phyloP scores from a whole-genome alignment of 2,113 vertebrate species.

The Rattus rattus region DNA sequence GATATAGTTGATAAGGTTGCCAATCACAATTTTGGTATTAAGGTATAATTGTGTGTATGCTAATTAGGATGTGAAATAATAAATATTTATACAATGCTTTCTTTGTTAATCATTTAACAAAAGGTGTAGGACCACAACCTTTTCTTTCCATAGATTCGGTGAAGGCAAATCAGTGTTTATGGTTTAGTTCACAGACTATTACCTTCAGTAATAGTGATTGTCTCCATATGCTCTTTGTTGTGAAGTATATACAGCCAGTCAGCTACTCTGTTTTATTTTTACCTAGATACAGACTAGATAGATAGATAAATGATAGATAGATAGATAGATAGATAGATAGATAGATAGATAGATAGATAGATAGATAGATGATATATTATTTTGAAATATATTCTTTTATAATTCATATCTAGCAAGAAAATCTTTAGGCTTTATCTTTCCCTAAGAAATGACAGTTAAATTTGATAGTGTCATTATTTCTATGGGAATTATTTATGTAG shows the following conservation, averaged over 20 bases:
- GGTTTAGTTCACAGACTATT: neutral
- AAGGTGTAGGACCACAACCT: neutral
- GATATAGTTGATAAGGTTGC: neutral
- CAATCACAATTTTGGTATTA: neutral
- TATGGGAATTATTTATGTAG: conserved; percentile 11
- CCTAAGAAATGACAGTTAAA: conserved; percentile 28
- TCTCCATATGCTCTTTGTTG: neutral
- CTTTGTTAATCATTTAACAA: neutral
- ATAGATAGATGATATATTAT: neutral
- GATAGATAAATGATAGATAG: no score
- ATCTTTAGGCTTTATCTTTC: neutral
- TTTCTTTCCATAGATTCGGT: neutral
- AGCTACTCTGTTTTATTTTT: neutral
- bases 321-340: neutral
- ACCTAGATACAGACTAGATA: neutral
- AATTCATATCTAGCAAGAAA: neutral
- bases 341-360: neutral
- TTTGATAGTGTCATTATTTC: neutral
- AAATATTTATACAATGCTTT: neutral
- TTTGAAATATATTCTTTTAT: neutral
- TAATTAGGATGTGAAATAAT: neutral
- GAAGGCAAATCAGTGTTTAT: neutral
- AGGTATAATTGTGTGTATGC: neutral
- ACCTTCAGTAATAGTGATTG: neutral
- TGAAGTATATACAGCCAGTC: neutral